Base-by-base conservation (phyloP, 2,888 invertebrate species). In the Lasius fuliginosus region DNA sequence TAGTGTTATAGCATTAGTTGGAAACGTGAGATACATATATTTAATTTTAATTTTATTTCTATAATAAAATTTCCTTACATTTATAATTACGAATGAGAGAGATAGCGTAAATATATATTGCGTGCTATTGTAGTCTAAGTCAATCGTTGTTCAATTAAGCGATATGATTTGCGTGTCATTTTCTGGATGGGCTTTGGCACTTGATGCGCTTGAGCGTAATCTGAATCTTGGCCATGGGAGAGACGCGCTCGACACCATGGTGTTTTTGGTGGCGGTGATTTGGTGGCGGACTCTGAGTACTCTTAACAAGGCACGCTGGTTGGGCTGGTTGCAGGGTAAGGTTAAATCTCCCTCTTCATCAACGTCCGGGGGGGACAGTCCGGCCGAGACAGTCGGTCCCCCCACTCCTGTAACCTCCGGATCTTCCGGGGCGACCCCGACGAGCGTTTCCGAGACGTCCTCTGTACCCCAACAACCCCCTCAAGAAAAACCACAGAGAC, bases 401-500 rank as follows among this genome's bases (percentile, higher is more conserved):
- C 92, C 93, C 87, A 94, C 92, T 90, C 93, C 93, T 84, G 88
- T 94, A 92, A 94, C 91, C 90, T 94, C 94, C 89, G 93, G 92
- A 91, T 93, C 94, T 90, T 90, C 93, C 88, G 94, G 92, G 89
- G 93, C 93, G 84, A 91, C 93, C 88, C 92, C 94, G 83, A 88
- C 93, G 85, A 93, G 92, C 86, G 90, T 92, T 89, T 89, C 92
- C 86, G 93, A 93, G 92, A 90, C 92, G 89, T 88, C 91, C 89
- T 89, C 90, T 46, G 92, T 92, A 90, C 88, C 91, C 90, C 95
- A 94, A 93, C 94, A 93, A 91, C 92, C 92, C 93, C 87, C 93
- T 85, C 94, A 93, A 94, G 94, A 95, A 89, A 96, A 96, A 95
- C 96, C 96, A 89, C 96, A 96, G 94, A 95, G 96, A 94, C 96